Percentiles rank a stretch among this genome's conserved stretches.
Conservation (phyloP, 2,113 vertebrate species). For the Malurus elegans region DNA sequence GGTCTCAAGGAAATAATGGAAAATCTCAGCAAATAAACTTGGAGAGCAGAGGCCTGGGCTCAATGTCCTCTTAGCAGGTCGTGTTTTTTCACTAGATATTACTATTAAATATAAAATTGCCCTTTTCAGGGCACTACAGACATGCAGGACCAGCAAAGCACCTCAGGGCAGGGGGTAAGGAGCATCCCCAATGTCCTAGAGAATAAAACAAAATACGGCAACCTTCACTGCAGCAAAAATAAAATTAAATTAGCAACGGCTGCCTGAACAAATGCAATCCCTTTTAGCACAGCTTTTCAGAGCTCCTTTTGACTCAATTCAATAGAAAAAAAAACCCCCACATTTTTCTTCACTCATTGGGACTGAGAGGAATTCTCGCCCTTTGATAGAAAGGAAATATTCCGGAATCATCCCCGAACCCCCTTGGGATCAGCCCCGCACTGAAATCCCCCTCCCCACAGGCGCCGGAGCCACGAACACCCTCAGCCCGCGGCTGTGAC, state of each 20-base stretch:
- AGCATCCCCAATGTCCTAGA: not conserved
- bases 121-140: not conserved
- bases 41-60: not conserved
- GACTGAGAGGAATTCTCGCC: rapidly evolving
- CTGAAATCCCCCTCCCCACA: no score
- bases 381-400: rapidly evolving
- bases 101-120: not conserved
- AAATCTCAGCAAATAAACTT: not conserved
- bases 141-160: not conserved
- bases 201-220: not conserved
- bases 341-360: rapidly evolving
- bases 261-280: not conserved
- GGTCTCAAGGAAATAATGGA: not conserved
- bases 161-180: not conserved
- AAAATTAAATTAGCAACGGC: not conserved
- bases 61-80: rapidly evolving
- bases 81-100: rapidly evolving
- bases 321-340: not conserved
- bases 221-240: rapidly evolving
- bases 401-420: rapidly evolving
- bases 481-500: rapidly evolving
- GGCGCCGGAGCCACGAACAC: no score
- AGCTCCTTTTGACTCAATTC: not conserved
- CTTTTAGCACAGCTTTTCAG: not conserved
- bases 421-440: rapidly evolving